A percentile compares a stretch with the other conserved stretches of the same genome.
phyloP scores from a whole-genome alignment of 2,888 invertebrate genomes.

The Euplexia lucipara region DNA sequence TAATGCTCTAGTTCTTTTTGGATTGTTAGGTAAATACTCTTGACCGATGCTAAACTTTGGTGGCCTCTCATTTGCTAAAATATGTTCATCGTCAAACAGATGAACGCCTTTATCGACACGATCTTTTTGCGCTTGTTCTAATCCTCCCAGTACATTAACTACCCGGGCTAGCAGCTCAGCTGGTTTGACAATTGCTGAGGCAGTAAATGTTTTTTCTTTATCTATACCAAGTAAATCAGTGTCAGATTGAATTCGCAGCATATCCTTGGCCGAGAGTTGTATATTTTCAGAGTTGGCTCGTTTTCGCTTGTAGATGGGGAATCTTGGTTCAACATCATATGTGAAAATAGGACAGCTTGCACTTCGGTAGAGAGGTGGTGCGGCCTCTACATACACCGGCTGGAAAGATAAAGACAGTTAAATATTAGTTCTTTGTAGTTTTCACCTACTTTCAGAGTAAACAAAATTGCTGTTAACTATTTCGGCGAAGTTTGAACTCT shows the following conservation, averaged over 20 bases:
- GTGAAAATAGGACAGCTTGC: slow-evolving; percentile 94
- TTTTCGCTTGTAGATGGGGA: slow-evolving; percentile 87
- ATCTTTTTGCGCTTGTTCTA: slow-evolving; percentile 86
- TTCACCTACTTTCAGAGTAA: slow-evolving; percentile 31
- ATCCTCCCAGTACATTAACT: slow-evolving; percentile 94
- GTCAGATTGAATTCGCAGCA: slow-evolving; percentile 94
- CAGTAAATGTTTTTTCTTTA: slow-evolving; percentile 94
- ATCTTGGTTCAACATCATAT: slow-evolving; percentile 90
- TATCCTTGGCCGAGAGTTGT: slow-evolving; percentile 84
- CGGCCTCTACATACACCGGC: slow-evolving; percentile 94
- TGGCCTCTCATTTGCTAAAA: slow-evolving; percentile 93
- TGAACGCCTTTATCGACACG: slow-evolving; percentile 91
- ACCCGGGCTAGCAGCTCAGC: slow-evolving; percentile 94
- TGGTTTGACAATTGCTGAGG: slow-evolving; percentile 93
- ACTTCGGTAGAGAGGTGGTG: slow-evolving; percentile 89
- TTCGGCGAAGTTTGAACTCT: slow-evolving; percentile 14
- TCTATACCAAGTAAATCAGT: slow-evolving; percentile 95
- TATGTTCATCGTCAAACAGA: slow-evolving; percentile 94
- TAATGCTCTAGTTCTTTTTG: slow-evolving; percentile 91
- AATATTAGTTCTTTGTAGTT: slow-evolving; percentile 23
- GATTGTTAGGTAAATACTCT: slow-evolving; percentile 79
- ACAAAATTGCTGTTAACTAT: slow-evolving; percentile 17
- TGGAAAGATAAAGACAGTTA: slow-evolving; percentile 77
- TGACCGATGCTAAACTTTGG: slow-evolving; percentile 91
- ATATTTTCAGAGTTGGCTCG: slow-evolving; percentile 93